These are phyloP conservation scores for Melanotaenia pygmaea DNA, from an alignment of 2,797 vertebrate genomes.

Conservation along the genomic window DNA sequence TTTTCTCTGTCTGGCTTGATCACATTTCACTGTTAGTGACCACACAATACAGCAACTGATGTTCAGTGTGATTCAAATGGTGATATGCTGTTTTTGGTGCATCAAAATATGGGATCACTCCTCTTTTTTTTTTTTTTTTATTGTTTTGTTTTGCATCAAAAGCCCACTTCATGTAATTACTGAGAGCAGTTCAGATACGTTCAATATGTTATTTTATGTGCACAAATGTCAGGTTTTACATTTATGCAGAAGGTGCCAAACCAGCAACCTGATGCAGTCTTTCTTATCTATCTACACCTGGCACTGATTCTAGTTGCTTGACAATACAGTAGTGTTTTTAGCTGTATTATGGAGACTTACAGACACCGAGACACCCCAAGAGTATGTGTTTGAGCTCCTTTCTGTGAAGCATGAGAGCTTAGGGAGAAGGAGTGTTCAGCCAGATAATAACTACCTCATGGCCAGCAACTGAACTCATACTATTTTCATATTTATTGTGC, in stretches of 20 bases:
- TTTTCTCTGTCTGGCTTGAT: not conserved
- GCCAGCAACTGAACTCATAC: conserved; percentile 49
- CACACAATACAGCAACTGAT: not conserved
- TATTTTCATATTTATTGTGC: conserved; percentile 29
- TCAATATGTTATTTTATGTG: not conserved
- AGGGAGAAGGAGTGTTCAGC: conserved; percentile 5
- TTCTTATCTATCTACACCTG: not conserved
- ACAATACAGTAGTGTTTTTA: not conserved
- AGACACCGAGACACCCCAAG: not conserved
- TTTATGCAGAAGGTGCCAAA: not conserved
- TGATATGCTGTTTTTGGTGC: not conserved
- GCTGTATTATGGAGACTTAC: conserved; percentile 2
- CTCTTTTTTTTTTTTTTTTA: no score
- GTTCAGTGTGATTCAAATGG: not conserved
- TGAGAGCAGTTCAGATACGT: not conserved
- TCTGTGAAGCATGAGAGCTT: not conserved
- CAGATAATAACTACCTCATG: conserved; percentile 34
- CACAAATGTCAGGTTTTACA: not conserved
- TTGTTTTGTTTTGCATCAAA: not conserved
- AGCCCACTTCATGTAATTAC: not conserved
- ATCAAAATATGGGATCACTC: not conserved
- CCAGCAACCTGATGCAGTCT: not conserved
- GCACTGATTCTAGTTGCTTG: not conserved
- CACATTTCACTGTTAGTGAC: not conserved
- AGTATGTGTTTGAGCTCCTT: not conserved